Evolutionary conservation across 2,113 vertebrate species (phyloP), one percentile per base, ranked within the genome.

Genomic region (Atherinomorus stipes): DNA sequence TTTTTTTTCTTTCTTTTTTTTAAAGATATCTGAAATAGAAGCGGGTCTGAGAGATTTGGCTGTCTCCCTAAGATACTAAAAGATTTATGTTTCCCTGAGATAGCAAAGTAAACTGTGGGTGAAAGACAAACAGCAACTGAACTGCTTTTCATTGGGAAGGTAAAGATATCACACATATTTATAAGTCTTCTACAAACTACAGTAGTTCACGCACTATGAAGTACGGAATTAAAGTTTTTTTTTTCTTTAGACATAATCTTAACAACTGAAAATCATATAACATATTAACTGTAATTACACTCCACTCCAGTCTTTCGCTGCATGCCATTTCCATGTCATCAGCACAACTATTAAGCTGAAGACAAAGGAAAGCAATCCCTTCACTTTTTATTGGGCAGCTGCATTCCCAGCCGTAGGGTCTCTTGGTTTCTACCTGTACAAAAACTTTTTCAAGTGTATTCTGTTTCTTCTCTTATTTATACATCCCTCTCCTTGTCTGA

Each of bases 341-440:
- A 52, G 59, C 9, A 4, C 45, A 52, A 15, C 64, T 50, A 62
- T 85, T 63, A 34, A 76, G 68, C 62, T 53, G 3, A 75, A 86
- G 61, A 88, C 60, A 85, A 87, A 85, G 51, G 38, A 76, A 72
- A 74, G 81, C 25, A 76, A 83, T 80, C 49, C 19, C 45, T 62
- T 16, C 0, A 1, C 38, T 64, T 88, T 34, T 83, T 38, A 82
- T 65, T 38, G 66, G n/a, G 16, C 54, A 21, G 63, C 71, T 72
- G 44, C 59, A 70, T 74, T 78, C 73, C 63, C 58, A 74, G 81
- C 78, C 47, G 11, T 64, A 56, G 62, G 64, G 64, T 72, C 60
- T 81, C 52, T 58, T 2, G 38, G 26, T 53, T 80, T 83, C 26
- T 78, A 42, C 70, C 37, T 90, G 82, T 56, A 38, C 13, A 19